Evolutionary conservation across 2,797 vertebrate species (phyloP).

Genomic region (Chelon labrosus): DNA sequence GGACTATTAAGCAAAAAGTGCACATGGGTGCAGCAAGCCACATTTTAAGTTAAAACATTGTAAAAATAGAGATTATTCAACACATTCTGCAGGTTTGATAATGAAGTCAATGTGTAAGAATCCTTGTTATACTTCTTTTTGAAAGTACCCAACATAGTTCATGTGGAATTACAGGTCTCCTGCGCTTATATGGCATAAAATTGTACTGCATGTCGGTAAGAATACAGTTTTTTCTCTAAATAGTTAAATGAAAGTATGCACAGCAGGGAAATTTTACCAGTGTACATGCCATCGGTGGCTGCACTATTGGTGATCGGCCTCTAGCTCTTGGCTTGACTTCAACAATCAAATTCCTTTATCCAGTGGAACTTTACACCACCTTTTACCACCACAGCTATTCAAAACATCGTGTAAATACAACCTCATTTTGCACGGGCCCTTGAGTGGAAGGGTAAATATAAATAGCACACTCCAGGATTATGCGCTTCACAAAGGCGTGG

Average conservation of each 20-base stretch:
- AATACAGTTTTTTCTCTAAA: neutral
- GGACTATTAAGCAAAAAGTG: neutral
- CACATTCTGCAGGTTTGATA: neutral
- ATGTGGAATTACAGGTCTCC: too few species aligned
- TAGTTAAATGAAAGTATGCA: neutral
- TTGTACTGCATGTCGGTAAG: too few species aligned
- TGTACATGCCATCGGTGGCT: neutral
- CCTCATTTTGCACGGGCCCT: slow-evolving; percentile 36
- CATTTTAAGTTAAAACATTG: neutral
- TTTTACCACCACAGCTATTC: slow-evolving; percentile 7
- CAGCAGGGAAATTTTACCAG: neutral
- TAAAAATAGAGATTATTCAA: neutral
- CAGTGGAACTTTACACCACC: slow-evolving; percentile 16
- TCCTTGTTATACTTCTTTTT: too few species aligned
- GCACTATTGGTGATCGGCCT: neutral
- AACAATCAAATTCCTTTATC: slow-evolving; percentile 9
- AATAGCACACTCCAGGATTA: slow-evolving; percentile 40
- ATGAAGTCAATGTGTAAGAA: neutral
- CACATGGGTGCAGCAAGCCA: neutral
- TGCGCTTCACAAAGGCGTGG: slow-evolving; percentile 31
- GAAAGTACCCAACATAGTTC: too few species aligned
- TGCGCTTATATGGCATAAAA: too few species aligned
- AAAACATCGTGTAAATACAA: slow-evolving; percentile 30
- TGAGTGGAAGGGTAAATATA: slow-evolving; percentile 55
- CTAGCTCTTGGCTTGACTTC: neutral